phyloP scores from a whole-genome alignment of 2,888 invertebrate species.

The Drosophila gaucha region DNA sequence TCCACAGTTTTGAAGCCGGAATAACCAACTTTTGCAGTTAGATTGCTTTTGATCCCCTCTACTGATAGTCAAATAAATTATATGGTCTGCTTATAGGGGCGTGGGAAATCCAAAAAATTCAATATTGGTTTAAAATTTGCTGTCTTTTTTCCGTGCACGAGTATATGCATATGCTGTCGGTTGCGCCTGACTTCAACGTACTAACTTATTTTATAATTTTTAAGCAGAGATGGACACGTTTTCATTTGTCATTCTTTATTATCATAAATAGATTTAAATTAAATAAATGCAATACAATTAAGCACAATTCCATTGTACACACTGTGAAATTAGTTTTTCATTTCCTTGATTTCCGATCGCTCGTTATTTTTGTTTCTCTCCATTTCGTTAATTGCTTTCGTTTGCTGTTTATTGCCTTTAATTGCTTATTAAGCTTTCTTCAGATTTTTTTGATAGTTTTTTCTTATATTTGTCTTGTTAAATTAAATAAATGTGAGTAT shows the following conservation, averaged over 20 bases:
- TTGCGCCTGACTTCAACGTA: too few relatives aligned
- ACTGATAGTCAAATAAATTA: too few relatives aligned
- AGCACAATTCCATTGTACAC: slow-evolving; percentile 78
- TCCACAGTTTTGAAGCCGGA: too few relatives aligned
- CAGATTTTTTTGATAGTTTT: slow-evolving; percentile 34
- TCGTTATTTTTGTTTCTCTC: slow-evolving; percentile 25
- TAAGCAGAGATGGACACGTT: not conserved
- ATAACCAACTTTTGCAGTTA: too few relatives aligned
- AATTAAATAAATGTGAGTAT: slow-evolving; percentile 71
- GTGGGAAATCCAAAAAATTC: too few relatives aligned
- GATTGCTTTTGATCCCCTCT: too few relatives aligned
- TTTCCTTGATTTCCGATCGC: slow-evolving; percentile 46
- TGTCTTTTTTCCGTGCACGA: too few relatives aligned
- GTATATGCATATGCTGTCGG: too few relatives aligned
- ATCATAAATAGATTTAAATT: slow-evolving; percentile 80
- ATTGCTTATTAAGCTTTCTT: slow-evolving; percentile 12
- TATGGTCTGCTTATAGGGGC: too few relatives aligned
- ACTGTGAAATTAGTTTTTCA: slow-evolving; percentile 71
- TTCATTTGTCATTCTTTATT: slow-evolving; percentile 71
- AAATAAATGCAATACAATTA: slow-evolving; percentile 83
- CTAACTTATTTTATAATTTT: too few relatives aligned
- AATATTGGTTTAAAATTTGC: too few relatives aligned
- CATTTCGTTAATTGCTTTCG: slow-evolving; percentile 47
- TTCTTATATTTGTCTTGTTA: slow-evolving; percentile 33
- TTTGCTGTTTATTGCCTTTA: slow-evolving; percentile 51